phyloP scores from a whole-genome alignment of 2,888 invertebrate genomes.

The Cheilosia soror region DNA sequence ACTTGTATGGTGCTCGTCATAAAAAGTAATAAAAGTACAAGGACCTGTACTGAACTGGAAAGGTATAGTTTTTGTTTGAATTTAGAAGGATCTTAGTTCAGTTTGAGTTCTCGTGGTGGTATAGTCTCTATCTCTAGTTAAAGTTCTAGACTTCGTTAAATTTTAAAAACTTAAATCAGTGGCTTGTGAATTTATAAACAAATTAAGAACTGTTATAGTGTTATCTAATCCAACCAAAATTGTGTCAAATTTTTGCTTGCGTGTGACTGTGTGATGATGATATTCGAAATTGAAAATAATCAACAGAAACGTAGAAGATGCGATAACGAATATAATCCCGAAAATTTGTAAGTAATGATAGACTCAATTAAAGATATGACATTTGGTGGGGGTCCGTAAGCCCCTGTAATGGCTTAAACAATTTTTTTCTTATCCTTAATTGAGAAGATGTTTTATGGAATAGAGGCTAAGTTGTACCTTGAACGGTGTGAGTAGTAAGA shows the following conservation, averaged over 20 bases:
- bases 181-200: neutral
- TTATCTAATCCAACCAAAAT: constrained; percentile 24
- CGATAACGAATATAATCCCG: constrained; percentile 40
- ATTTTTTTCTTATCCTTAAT: neutral
- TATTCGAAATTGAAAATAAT: neutral
- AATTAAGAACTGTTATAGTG: constrained; percentile 35
- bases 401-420: neutral
- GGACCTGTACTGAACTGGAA: constrained; percentile 2
- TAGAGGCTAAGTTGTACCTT: neutral
- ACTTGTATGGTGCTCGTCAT: neutral
- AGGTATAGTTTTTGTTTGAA: neutral
- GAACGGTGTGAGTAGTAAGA: constrained; percentile 34
- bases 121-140: neutral
- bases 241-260: constrained; percentile 42
- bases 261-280: constrained; percentile 17
- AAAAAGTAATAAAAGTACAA: constrained; percentile 31
- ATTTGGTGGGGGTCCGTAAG: constrained; percentile 1
- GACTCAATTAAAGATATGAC: constrained; percentile 20
- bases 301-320: constrained; percentile 42
- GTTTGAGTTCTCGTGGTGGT: constrained; percentile 1
- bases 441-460: neutral
- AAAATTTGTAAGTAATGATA: constrained; percentile 44
- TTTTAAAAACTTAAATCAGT: neutral
- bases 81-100: neutral
- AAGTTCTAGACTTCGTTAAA: neutral